These are phyloP conservation scores for Pagrus major DNA, from an alignment of 2,113 vertebrate species.

Conservation along the genomic window DNA sequence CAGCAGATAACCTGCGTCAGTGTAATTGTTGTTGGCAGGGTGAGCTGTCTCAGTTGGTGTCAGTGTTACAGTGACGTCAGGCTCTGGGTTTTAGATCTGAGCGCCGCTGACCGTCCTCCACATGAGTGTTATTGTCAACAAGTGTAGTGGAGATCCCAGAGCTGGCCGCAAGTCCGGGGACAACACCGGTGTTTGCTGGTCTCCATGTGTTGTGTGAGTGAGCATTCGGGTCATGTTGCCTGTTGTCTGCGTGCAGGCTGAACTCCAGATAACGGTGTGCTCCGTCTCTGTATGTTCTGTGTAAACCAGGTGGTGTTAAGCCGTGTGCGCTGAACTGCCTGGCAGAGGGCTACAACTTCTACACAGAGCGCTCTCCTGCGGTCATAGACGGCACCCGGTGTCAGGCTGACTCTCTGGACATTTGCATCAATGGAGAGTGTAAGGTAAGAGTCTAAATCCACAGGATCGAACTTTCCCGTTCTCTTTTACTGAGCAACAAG, in stretches of 20 bases:
- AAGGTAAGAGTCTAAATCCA: slow-evolving; percentile 85
- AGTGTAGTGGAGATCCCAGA: slow-evolving; percentile 32
- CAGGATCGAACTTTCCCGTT: not conserved
- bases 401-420: slow-evolving; percentile 96
- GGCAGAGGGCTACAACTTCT: slow-evolving; percentile 99
- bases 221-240: slow-evolving; percentile 21
- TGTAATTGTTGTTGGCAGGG: slow-evolving; percentile 65
- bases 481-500: too few species aligned
- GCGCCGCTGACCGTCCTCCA: slow-evolving; percentile 4
- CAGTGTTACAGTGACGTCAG: slow-evolving; percentile 61
- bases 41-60: slow-evolving; percentile 51
- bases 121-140: slow-evolving; percentile 51
- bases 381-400: slow-evolving; percentile 97
- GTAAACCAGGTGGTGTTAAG: slow-evolving; percentile 92
- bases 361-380: slow-evolving; percentile 96
- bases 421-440: slow-evolving; percentile 99
- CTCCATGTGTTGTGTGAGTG: not conserved
- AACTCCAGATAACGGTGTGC: slow-evolving; percentile 2
- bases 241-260: slow-evolving; percentile 26
- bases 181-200: not conserved
- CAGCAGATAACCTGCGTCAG: slow-evolving; percentile 66
- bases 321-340: slow-evolving; percentile 97
- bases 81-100: slow-evolving; percentile 30
- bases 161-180: slow-evolving; percentile 6
- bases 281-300: slow-evolving; percentile 31